Percentiles rank a stretch among this genome's conserved stretches.
Evolutionary conservation across 2,113 vertebrate genomes (phyloP).

Genomic region (Clarias batrachus): DNA sequence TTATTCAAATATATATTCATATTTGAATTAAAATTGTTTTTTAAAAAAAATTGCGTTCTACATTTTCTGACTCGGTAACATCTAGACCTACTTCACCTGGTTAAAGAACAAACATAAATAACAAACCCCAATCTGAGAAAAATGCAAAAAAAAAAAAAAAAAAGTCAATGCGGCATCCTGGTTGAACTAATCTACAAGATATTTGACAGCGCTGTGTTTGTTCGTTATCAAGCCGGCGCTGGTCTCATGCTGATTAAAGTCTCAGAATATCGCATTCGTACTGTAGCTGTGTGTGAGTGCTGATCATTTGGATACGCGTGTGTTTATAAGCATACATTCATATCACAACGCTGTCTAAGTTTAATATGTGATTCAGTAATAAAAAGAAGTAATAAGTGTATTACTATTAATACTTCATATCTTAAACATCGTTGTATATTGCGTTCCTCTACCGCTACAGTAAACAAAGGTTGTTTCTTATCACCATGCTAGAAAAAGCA

Average conservation of each 20-base stretch:
- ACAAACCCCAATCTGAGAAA: neutral
- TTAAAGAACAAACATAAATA: neutral
- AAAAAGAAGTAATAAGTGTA: constrained; percentile 33
- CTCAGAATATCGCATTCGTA: constrained; percentile 42
- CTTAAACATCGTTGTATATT: constrained; percentile 50
- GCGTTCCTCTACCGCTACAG: neutral
- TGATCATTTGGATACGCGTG: neutral
- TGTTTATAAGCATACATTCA: constrained; percentile 15
- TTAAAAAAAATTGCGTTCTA: neutral
- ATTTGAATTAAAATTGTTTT: neutral
- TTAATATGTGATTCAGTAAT: constrained; percentile 8
- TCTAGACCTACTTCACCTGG: neutral
- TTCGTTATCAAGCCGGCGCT: neutral
- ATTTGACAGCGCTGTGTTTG: neutral
- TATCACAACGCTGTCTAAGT: neutral
- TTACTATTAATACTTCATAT: constrained; percentile 45
- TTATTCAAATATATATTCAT: neutral
- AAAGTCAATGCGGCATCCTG: neutral
- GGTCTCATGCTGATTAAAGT: constrained; percentile 30
- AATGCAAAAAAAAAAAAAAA: neutral
- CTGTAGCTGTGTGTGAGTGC: neutral
- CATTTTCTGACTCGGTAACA: neutral
- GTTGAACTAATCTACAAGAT: neutral
- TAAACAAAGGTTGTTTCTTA: constrained; percentile 33
- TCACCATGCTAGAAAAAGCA: constrained; percentile 72